Evolutionary conservation across 1,140 invertebrate genomes (phyloP).

Genomic region (Musca vetustissima): DNA sequence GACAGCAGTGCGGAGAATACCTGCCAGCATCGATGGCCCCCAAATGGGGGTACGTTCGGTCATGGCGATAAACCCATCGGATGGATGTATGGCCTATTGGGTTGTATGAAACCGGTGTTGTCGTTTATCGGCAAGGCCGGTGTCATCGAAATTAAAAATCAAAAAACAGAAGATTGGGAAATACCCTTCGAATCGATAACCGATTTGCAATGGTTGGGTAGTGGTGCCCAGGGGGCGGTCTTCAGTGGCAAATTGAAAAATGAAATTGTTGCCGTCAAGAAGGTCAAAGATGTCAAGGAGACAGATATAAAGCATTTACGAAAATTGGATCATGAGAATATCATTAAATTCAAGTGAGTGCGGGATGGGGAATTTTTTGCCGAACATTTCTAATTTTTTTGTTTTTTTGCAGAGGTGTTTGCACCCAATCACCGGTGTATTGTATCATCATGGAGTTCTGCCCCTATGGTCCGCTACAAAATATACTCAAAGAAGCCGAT

Average conservation of each 20-base stretch:
- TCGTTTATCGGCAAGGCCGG: constrained; percentile 79
- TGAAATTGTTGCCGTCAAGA: constrained; percentile 93
- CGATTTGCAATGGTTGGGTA: constrained; percentile 90
- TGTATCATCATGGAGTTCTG: constrained; percentile 99
- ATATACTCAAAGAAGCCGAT: constrained; percentile 79
- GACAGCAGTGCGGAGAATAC: constrained; percentile 53
- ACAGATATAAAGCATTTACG: constrained; percentile 92
- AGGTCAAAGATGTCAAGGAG: constrained; percentile 89
- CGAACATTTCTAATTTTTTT: background rate
- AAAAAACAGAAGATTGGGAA: constrained; percentile 81
- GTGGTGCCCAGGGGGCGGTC: constrained; percentile 94
- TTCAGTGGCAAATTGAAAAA: constrained; percentile 85
- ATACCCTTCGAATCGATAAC: constrained; percentile 92
- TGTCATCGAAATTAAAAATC: constrained; percentile 50
- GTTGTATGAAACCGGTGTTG: constrained; percentile 83
- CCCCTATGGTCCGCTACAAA: constrained; percentile 91
- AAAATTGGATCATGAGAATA: constrained; percentile 95
- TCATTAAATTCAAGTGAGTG: constrained; percentile 87
- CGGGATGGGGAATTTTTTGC: background rate
- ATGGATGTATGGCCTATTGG: constrained; percentile 81
- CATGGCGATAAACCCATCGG: constrained; percentile 62
- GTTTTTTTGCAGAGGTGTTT: constrained; percentile 72
- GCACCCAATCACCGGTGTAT: constrained; percentile 89
- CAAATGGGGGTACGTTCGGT: constrained; percentile 48
- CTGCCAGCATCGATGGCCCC: constrained; percentile 55